These are phyloP conservation scores for Synergus gifuensis DNA, from an alignment of 2,888 invertebrate genomes.

Conservation along the genomic window DNA sequence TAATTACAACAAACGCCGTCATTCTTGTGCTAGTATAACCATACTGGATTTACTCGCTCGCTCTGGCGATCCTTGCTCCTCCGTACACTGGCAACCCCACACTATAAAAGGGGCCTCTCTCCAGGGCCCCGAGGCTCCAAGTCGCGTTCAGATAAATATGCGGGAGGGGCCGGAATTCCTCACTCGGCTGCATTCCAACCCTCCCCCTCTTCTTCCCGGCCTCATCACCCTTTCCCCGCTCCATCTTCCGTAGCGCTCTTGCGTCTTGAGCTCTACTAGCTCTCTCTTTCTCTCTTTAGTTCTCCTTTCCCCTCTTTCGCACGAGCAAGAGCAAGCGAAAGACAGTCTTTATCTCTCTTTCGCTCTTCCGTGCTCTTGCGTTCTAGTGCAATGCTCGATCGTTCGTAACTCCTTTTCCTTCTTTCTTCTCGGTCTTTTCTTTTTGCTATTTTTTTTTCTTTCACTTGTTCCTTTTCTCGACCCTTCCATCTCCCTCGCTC, in stretches of 20 bases:
- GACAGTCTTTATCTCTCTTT: constrained; percentile 46
- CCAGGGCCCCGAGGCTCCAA: constrained; percentile 70
- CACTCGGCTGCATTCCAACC: constrained; percentile 77
- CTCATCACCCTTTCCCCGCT: constrained; percentile 29
- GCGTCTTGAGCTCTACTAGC: constrained; percentile 23
- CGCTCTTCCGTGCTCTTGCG: constrained; percentile 29
- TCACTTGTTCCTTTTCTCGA: constrained; percentile 5
- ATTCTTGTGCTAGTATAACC: constrained; percentile 78
- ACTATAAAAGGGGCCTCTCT: constrained; percentile 71
- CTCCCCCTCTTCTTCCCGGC: constrained; percentile 36
- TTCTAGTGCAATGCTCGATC: constrained; percentile 57
- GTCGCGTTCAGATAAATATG: constrained; percentile 76
- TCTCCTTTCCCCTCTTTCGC: constrained; percentile 46
- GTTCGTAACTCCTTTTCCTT: constrained; percentile 45
- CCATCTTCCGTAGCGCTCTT: constrained; percentile 45
- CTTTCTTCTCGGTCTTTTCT: constrained; percentile 46
- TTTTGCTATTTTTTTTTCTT: constrained; percentile 37
- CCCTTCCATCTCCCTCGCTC: background rate
- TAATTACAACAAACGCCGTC: constrained; percentile 70
- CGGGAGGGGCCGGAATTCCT: constrained; percentile 78
- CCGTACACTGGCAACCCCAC: constrained; percentile 58
- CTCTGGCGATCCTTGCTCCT: constrained; percentile 58
- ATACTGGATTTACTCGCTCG: constrained; percentile 79
- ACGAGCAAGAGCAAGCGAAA: background rate
- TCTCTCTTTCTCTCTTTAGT: constrained; percentile 39